A percentile compares a stretch with the other conserved stretches of the same genome.
Evolutionary conservation across 2,113 vertebrate genomes (phyloP).

Genomic region (Labeo catla): DNA sequence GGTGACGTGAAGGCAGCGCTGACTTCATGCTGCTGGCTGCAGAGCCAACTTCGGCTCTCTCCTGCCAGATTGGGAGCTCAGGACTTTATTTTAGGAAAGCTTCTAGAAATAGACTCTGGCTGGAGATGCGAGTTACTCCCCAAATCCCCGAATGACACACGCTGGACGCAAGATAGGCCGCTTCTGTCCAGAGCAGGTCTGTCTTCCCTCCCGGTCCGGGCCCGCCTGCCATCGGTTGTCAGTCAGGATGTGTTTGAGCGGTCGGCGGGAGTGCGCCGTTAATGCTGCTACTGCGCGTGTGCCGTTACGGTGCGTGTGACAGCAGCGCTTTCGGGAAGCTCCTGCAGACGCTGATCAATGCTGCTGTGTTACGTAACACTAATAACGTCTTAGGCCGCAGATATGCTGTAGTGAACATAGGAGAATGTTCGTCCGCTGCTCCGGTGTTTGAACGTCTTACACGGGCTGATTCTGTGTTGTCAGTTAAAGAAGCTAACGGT

Average conservation of each 20-base stretch:
- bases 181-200: background rate
- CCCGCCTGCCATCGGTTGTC: background rate
- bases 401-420: background rate
- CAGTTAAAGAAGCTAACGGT: too few species aligned
- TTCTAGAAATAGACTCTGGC: slow-evolving; percentile 71
- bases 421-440: too few species aligned
- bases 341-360: background rate
- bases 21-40: slow-evolving; percentile 67
- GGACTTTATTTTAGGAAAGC: slow-evolving; percentile 71
- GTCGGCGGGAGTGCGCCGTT: too few species aligned
- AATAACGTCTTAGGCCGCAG: background rate
- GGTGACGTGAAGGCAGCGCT: slow-evolving; percentile 70
- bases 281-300: too few species aligned
- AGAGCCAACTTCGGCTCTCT: slow-evolving; percentile 21
- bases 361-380: background rate
- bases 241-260: background rate
- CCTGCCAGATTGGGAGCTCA: slow-evolving; percentile 68
- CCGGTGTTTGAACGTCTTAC: too few species aligned
- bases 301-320: too few species aligned
- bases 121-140: slow-evolving; percentile 39
- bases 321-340: background rate
- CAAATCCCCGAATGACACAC: slow-evolving; percentile 69
- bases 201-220: background rate
- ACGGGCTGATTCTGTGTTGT: too few species aligned
- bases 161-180: background rate